These are phyloP conservation scores for Periophthalmus modestus DNA, from an alignment of 2,113 vertebrate genomes.

Conservation along the genomic window DNA sequence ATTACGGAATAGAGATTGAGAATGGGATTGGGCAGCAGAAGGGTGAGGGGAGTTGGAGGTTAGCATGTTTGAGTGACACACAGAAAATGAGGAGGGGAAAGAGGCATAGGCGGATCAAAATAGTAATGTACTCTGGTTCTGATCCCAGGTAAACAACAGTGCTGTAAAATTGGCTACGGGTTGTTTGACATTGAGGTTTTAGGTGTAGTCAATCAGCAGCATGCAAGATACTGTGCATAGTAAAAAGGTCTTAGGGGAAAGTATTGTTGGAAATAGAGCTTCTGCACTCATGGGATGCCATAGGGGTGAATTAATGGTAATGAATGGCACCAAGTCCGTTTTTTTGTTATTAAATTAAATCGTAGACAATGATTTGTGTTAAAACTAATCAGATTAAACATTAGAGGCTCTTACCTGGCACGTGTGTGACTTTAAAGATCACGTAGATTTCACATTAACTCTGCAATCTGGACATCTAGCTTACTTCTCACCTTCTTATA, in stretches of 20 bases:
- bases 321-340: too few relatives aligned
- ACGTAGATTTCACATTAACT: too few relatives aligned
- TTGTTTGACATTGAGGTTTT: neutral
- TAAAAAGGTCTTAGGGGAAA: neutral
- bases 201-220: neutral
- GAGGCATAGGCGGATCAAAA: constrained; percentile 14
- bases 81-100: constrained; percentile 36
- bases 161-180: neutral
- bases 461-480: too few relatives aligned
- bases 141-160: constrained; percentile 21
- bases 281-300: too few relatives aligned
- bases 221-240: neutral
- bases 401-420: too few relatives aligned
- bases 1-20: constrained; percentile 54
- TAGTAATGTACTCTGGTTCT: constrained; percentile 33
- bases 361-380: too few relatives aligned
- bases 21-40: constrained; percentile 22
- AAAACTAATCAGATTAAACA: too few relatives aligned
- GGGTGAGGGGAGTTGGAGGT: neutral
- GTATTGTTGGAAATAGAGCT: neutral
- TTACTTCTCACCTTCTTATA: too few relatives aligned
- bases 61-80: constrained; percentile 33
- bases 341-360: too few relatives aligned
- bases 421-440: too few relatives aligned
- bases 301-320: too few relatives aligned